Evolutionary conservation across 2,888 invertebrate species (phyloP).

Genomic region (Diaprepes abbreviatus): DNA sequence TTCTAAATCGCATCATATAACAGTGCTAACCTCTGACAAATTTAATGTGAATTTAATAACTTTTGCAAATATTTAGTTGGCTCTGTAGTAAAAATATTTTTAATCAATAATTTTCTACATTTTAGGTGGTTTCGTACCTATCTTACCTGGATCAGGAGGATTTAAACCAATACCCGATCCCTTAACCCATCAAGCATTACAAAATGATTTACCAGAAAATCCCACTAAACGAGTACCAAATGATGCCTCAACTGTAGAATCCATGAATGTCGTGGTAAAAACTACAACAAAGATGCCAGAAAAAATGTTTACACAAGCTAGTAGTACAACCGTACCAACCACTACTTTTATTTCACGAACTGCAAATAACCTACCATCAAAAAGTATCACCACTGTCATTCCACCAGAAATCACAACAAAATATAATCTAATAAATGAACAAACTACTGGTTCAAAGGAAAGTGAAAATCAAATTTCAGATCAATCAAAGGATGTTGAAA

Average conservation of each 20-base stretch:
- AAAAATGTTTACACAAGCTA: slow-evolving; percentile 6
- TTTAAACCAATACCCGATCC: slow-evolving; percentile 75
- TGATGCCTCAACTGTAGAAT: slow-evolving; percentile 19
- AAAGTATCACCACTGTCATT: background rate
- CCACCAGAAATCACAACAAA: slow-evolving; percentile 6
- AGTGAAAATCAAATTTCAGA: background rate
- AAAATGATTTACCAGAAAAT: background rate
- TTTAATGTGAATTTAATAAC: too few species aligned
- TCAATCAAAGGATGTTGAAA: background rate
- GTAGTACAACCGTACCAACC: slow-evolving; percentile 15
- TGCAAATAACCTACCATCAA: background rate
- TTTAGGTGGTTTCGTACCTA: slow-evolving; percentile 81
- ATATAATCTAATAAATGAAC: background rate
- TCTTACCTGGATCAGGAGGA: slow-evolving; percentile 80
- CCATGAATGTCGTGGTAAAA: slow-evolving; percentile 1
- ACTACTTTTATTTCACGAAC: slow-evolving; percentile 6
- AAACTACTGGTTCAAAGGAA: background rate
- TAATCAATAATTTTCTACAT: too few species aligned
- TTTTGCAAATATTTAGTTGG: too few species aligned
- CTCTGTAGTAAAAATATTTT: too few species aligned
- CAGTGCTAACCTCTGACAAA: too few species aligned
- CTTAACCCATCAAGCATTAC: slow-evolving; percentile 11
- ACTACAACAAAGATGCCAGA: slow-evolving; percentile 1
- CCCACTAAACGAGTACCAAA: too few species aligned
- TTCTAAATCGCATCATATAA: too few species aligned